Base-by-base conservation (phyloP, 2,888 invertebrate genomes). In the Eudasyphora cyanicolor region DNA sequence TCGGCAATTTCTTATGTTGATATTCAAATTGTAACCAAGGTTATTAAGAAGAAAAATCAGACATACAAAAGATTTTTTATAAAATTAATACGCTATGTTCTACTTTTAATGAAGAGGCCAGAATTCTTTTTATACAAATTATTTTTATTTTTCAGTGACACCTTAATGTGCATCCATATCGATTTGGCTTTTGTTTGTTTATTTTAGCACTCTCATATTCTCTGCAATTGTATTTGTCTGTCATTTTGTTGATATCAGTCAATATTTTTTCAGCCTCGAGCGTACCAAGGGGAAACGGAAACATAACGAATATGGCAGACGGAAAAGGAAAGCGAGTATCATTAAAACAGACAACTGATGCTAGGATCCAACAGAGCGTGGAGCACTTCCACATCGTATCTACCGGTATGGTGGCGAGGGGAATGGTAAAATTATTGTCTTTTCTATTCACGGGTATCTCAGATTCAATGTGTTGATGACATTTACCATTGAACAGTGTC, bases 261-360 rank as follows among this genome's bases (percentile, higher is more conserved):
- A 85, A 85, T 85, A 79, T 86, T 86, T 86, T 79, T 82, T 79
- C 75, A 84, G 73, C 73, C 27, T 51, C 70, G 76, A 35, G 62
- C 45, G 85, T n/a, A n/a, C 45, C 86, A 80, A 79, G 86, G 88
- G n/a, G 87, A 86, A 87, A 62, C 86, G 89, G 89, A 88, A 86
- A 86, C 17, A 76, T 42, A 76, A 82, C 77, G 69, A 78, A 76
- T 32, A 69, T 82, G 79, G 45, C 57, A 64, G 57, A 83, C 74
- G 51, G 42, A 74, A 67, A 24, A 70, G 57, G 35, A 62, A 73
- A 73, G 54, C 67, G 74, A 45, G 14, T 67, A 14, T 27, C 67
- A 74, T 79, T 62, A 73, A 42, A 45, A 78, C 35, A 62, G n/a
- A 38, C 24, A 70, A 79, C 38, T 77, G 71, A 74, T 62, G 49